phyloP scores from a whole-genome alignment of 2,797 vertebrate species.

The Adrianichthys oophorus region DNA sequence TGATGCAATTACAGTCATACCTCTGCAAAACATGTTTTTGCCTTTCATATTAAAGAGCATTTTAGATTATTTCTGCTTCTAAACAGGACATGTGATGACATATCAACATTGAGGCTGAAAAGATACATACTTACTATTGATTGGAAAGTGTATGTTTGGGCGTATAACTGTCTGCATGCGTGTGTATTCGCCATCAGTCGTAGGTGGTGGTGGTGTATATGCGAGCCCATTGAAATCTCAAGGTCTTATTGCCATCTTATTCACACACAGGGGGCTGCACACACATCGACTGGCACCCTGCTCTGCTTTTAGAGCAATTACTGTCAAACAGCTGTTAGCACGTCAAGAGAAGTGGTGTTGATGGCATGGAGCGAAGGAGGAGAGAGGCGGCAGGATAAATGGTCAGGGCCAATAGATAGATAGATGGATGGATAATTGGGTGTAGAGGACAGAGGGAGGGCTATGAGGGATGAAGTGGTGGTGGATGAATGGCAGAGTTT shows the following conservation, averaged over 20 bases:
- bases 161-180: slow-evolving; percentile 6
- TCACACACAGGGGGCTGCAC: slow-evolving; percentile 9
- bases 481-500: slow-evolving; percentile 52
- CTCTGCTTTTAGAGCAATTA: slow-evolving; percentile 80
- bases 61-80: slow-evolving; percentile 33
- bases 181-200: slow-evolving; percentile 18
- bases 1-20: slow-evolving; percentile 15
- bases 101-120: slow-evolving; percentile 31
- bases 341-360: slow-evolving; percentile 67
- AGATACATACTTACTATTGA: slow-evolving; percentile 47
- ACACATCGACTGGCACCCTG: slow-evolving; percentile 58
- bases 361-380: slow-evolving; percentile 61
- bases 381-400: slow-evolving; percentile 61
- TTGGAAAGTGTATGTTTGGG: slow-evolving; percentile 26
- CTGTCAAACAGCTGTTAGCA: slow-evolving; percentile 80
- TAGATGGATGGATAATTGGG: slow-evolving; percentile 70
- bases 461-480: slow-evolving; percentile 46
- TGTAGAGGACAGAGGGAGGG: slow-evolving; percentile 49
- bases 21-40: slow-evolving; percentile 30
- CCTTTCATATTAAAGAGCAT: slow-evolving; percentile 19
- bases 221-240: slow-evolving; percentile 42
- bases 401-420: slow-evolving; percentile 68
- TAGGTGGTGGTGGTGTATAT: slow-evolving; percentile 17
- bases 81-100: slow-evolving; percentile 26
- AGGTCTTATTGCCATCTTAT: slow-evolving; percentile 36